These are phyloP conservation scores for Drosophila imparisetae DNA, from an alignment of 2,888 invertebrate genomes.

Conservation along the genomic window DNA sequence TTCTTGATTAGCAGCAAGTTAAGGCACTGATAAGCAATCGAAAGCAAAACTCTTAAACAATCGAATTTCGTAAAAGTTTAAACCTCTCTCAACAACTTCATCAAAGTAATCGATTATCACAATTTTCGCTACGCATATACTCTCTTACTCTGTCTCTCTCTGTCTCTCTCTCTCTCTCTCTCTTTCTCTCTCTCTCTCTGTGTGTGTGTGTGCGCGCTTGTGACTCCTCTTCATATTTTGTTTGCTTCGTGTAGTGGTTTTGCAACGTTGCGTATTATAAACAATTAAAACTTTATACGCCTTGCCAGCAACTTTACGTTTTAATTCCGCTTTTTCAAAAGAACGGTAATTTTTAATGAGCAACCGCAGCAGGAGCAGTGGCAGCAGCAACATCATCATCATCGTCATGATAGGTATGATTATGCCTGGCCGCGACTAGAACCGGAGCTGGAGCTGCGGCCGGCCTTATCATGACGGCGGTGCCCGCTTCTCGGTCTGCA, in stretches of 20 bases:
- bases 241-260: slow-evolving; percentile 23
- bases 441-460: slow-evolving; percentile 28
- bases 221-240: neutral
- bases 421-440: slow-evolving; percentile 21
- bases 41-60: neutral
- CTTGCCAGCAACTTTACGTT: slow-evolving; percentile 65
- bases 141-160: too few species aligned
- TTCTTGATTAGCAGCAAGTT: too few species aligned
- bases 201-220: neutral
- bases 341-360: slow-evolving; percentile 82
- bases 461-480: slow-evolving; percentile 37
- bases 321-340: slow-evolving; percentile 77
- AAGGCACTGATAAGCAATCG: neutral
- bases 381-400: slow-evolving; percentile 10
- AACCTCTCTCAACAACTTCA: neutral
- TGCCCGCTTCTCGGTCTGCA: slow-evolving; percentile 43
- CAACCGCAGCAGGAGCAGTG: slow-evolving; percentile 35
- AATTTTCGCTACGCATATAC: neutral
- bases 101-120: neutral
- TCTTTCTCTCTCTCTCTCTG: neutral
- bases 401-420: slow-evolving; percentile 16
- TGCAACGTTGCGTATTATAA: slow-evolving; percentile 76
- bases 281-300: slow-evolving; percentile 75
- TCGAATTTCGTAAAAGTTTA: neutral
- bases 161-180: neutral